A percentile compares a stretch with the other conserved stretches of the same genome.
These are phyloP conservation scores for Sebastiscus albofasciatus DNA, from an alignment of 2,797 vertebrate genomes.

Conservation along the genomic window DNA sequence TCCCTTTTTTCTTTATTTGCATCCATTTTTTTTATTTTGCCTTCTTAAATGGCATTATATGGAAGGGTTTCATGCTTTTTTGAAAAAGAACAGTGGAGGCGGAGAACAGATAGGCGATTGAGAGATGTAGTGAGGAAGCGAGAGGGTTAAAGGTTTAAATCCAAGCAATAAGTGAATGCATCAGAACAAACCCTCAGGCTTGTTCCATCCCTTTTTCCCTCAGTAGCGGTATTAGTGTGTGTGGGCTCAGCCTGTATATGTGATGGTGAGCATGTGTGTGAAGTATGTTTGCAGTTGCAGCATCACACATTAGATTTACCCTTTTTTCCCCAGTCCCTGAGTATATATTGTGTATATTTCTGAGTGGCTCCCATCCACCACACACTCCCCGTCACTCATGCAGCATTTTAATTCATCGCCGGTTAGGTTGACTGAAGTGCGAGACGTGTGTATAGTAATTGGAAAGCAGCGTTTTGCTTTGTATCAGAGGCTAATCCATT, in stretches of 20 bases:
- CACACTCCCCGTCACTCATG: slow-evolving; percentile 38
- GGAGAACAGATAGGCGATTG: slow-evolving; percentile 34
- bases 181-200: slow-evolving; percentile 41
- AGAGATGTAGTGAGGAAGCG: slow-evolving; percentile 20
- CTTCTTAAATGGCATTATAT: not conserved
- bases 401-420: slow-evolving; percentile 34
- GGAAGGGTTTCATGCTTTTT: slow-evolving; percentile 3
- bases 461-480: slow-evolving; percentile 54
- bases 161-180: slow-evolving; percentile 31
- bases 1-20: not conserved
- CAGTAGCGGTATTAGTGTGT: not conserved
- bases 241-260: not conserved
- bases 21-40: not conserved
- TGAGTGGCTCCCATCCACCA: slow-evolving; percentile 1
- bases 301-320: not conserved
- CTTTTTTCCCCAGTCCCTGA: not conserved
- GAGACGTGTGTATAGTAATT: slow-evolving; percentile 47
- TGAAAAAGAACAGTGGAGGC: slow-evolving; percentile 23
- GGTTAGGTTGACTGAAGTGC: slow-evolving; percentile 33
- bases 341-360: not conserved
- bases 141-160: slow-evolving; percentile 50
- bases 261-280: not conserved
- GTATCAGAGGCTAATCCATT: slow-evolving; percentile 61
- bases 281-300: not conserved
- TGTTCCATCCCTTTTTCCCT: slow-evolving; percentile 18